Evolutionary conservation across 2,113 vertebrate genomes (phyloP), one percentile per base, ranked within the genome.

Genomic region (Natator depressus): DNA sequence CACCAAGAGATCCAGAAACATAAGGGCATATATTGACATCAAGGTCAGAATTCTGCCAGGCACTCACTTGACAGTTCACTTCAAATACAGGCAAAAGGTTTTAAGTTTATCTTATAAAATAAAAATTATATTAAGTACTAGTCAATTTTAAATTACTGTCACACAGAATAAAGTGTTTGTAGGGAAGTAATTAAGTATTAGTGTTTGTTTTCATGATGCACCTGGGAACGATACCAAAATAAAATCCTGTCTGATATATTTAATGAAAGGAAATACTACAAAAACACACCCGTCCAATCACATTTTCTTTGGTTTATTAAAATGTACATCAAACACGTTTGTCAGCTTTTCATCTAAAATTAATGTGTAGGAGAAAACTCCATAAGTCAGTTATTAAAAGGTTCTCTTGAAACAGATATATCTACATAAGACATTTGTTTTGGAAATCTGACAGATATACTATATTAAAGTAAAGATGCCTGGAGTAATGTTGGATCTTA

Each of bases 171-270:
- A 95, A 91, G 47, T 80, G 4, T 16, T 87, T 81, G 55, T 82
- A 87, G 91, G 38, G 82, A 94, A 97, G 94, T 89, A 96, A 95
- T 94, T 93, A 93, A 42, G 4, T 95, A 83, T 91, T 82, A 88
- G 11, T 54, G 82, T 94, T 96, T 94, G 25, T 83, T 95, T 92
- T 89, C 46, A 81, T 47, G 11, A 47, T 94, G 46, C 22, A 92
- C 80, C 59, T 92, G 83, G 62, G 72, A 96, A 90, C 14, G 88
- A 57, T 31, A 95, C 75, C 80, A 96, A 92, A 62, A 75, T 47
- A 79, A 27, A 5, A 35, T 89, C 65, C 57, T 50, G 57, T 95
- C 89, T n/a, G 46, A 94, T 87, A 87, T 79, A 76, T 24, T 93
- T 94, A 96, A 91, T 94, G 76, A 94, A 92, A 94, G 72, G 16